Evolutionary conservation across 2,797 vertebrate genomes (phyloP), one percentile per base, ranked within the genome.

Genomic region (Sebastolobus alascanus): DNA sequence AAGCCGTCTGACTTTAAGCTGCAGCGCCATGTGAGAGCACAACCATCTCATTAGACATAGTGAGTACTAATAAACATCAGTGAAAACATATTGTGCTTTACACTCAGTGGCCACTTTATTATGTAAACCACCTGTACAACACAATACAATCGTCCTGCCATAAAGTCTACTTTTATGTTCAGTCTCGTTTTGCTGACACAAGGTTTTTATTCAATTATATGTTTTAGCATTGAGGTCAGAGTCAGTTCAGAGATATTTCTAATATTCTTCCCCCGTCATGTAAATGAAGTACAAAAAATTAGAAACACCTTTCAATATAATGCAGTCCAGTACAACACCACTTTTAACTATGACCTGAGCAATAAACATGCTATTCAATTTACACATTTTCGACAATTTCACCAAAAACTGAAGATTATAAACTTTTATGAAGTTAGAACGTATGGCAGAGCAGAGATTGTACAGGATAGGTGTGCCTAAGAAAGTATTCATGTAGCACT

Each of bases 1-100:
- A 46, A 33, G 61, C 35, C 10, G 22, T 4, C 35, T 66, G 55
- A 46, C 56, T 61, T 63, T 5, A 38, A 4, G 16, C 43, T 35
- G 43, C 59, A 64, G 25, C 2, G 1, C 12, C 25, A 56, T 7
- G 14, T 40, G 18, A 16, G 54, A 5, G 5, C 35, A 52, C 61
- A 31, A n/a, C 22, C 2, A 31, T 63, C 25, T 58, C 37, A 61
- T 63, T 35, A 6, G 35, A 72, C 61, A 58, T 35, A 18, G 1
- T 31, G 13, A 59, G 59, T 40, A 65, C 16, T 70, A 64, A 75
- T 22, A 63, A 64, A 69, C 66, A 68, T 37, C 31, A 38, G 6
- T 54, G n/a, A 16, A 22, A 29, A 35, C 27, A 40, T 1, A 25
- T 11, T 71, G 4, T 60, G 54, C 13, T 38, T 54, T 22, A 18